Percentiles rank a stretch among this genome's conserved stretches.
Conservation (phyloP, 2,888 invertebrate species). For the Erebia ligea region DNA sequence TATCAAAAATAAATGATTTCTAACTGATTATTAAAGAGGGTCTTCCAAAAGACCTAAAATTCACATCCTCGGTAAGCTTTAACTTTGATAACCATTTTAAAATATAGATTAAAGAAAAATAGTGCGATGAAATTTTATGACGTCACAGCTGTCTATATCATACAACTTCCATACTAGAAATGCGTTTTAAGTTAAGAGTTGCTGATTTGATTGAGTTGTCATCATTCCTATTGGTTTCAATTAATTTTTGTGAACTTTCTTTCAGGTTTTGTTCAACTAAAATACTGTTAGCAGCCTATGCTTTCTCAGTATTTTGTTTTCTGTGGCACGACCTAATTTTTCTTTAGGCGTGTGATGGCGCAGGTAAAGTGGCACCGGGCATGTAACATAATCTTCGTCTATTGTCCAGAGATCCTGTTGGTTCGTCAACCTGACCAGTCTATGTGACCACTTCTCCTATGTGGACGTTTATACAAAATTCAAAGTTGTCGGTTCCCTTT, state of each 20-base stretch:
- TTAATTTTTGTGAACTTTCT: background rate
- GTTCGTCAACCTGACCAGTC: constrained; percentile 78
- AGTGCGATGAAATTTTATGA: no score
- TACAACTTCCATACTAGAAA: no score
- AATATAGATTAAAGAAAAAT: no score
- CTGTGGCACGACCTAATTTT: constrained; percentile 22
- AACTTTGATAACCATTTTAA: no score
- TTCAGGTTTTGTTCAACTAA: background rate
- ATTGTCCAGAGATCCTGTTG: constrained; percentile 62
- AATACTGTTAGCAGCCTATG: background rate
- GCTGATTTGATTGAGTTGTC: no score
- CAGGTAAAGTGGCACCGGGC: constrained; percentile 63
- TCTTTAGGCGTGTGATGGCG: constrained; percentile 68
- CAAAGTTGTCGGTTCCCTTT: constrained; percentile 43
- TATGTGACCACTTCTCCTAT: constrained; percentile 64
- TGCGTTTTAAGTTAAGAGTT: no score
- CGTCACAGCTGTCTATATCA: no score
- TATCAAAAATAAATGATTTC: background rate
- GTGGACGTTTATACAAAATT: constrained; percentile 65
- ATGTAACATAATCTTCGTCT: constrained; percentile 62
- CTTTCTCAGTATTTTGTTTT: constrained; percentile 5
- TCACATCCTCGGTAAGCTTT: no score
- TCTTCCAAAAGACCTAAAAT: no score
- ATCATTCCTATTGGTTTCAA: no score
- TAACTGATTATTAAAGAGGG: no score